Base-by-base conservation (phyloP, 2,113 vertebrate genomes). In the Emydura subglobosa region DNA sequence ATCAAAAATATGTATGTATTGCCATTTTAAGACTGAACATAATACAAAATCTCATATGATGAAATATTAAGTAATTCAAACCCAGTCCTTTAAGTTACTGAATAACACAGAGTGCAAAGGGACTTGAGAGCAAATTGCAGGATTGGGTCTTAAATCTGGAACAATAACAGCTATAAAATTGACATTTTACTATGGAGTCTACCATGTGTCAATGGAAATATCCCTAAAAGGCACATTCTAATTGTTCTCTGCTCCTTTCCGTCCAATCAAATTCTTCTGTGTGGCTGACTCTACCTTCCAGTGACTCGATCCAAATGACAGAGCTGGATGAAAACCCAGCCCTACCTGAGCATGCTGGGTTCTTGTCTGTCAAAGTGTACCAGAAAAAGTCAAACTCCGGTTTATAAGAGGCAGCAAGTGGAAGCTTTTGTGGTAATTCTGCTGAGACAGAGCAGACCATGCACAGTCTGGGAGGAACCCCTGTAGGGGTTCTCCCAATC, bases 371-470 rank as follows among this genome's bases (percentile, higher is more conserved):
- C 84, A 76, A 79, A 94, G 44, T 2, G 25, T 95, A 91, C 31
- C 90, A 68, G 47, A 87, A 76, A 22, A 57, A 47, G 61, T 29
- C 29, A 91, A 86, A 96, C 90, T 94, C 16, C 50, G 54, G 50
- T 68, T 79, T 54, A 47, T 92, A 94, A 97, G 95, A 94, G 96
- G 96, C 97, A 97, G 90, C 72, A 68, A 93, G 86, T 0, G 57
- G 47, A 65, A 95, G 82, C 42, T 24, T 96, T 90, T 90, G 96
- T 96, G 92, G 96, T 95, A 97, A 97, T 84, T 49, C 78, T 97
- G 97, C 94, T 95, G 92, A 94, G 89, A 91, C 82, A 68, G 82
- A 50, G 91, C 91, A 79, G 47, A 59, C 6, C 0, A 44, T 68
- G 7, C 0, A 90, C 97, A 97, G 96, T 95, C 84, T 72, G 76